Percentiles rank a stretch among this genome's conserved stretches.
phyloP scores from a whole-genome alignment of 2,113 vertebrate genomes.

The Cavia aperea region DNA sequence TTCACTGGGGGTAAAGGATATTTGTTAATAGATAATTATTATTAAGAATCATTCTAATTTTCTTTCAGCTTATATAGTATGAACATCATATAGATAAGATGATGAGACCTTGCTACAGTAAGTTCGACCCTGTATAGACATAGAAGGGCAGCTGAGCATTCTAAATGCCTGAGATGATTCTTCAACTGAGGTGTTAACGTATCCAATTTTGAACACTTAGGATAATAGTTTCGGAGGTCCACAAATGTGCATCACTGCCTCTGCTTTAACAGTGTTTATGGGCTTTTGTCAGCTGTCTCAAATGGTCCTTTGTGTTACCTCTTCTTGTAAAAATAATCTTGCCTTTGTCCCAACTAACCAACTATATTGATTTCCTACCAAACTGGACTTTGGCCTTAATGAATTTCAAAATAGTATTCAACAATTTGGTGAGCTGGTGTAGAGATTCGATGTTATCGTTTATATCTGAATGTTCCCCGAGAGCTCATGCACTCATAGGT shows the following conservation, averaged over 20 bases:
- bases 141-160: neutral
- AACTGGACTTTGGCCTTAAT: neutral
- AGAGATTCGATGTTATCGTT: neutral
- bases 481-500: neutral
- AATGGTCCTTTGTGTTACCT: neutral
- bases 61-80: neutral
- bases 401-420: neutral
- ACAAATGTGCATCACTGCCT: neutral
- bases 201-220: neutral
- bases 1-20: too few species aligned
- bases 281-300: neutral
- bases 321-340: neutral
- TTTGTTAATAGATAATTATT: too few species aligned
- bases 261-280: neutral
- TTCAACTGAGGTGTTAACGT: neutral
- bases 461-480: neutral
- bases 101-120: neutral
- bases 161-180: neutral
- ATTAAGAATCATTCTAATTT: neutral
- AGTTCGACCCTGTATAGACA: neutral
- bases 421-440: neutral
- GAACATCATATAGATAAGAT: neutral
- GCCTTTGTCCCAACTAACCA: neutral
- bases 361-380: neutral
- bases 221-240: neutral